phyloP scores from a whole-genome alignment of 2,888 invertebrate genomes.

The Polietes domitor region DNA sequence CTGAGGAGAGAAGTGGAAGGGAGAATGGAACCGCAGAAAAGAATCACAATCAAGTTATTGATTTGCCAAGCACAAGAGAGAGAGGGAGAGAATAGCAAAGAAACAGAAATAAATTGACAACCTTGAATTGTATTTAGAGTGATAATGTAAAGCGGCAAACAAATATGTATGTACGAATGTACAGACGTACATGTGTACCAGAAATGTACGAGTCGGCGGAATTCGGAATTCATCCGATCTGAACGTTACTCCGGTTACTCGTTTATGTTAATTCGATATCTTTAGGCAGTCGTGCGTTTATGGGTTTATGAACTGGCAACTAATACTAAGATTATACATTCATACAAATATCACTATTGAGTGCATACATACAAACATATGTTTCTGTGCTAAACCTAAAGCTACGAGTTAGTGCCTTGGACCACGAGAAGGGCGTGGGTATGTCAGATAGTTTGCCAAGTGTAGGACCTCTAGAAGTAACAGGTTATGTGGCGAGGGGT shows the following conservation, averaged over 20 bases:
- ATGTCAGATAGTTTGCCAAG: not conserved
- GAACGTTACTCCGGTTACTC: not conserved
- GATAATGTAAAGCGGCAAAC: slow-evolving; percentile 14
- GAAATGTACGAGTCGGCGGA: not conserved
- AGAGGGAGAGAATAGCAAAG: not conserved
- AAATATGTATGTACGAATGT: too few relatives aligned
- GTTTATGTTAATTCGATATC: not conserved
- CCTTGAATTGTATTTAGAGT: slow-evolving; percentile 40
- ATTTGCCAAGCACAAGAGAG: not conserved
- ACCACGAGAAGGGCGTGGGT: too few relatives aligned
- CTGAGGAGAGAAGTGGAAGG: not conserved
- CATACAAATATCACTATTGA: not conserved
- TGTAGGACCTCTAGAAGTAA: not conserved
- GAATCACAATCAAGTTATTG: slow-evolving; percentile 14
- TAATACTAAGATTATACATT: not conserved
- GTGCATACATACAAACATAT: not conserved
- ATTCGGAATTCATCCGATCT: too few relatives aligned
- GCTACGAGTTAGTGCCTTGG: too few relatives aligned
- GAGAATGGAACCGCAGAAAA: slow-evolving; percentile 27
- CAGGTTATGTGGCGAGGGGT: not conserved
- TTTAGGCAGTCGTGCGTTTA: not conserved
- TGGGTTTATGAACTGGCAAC: not conserved
- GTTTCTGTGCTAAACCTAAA: too few relatives aligned
- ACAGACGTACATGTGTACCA: too few relatives aligned
- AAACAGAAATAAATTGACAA: slow-evolving; percentile 8